Conservation (phyloP, 1,140 invertebrate genomes). For the Hylaeus anthracinus region DNA sequence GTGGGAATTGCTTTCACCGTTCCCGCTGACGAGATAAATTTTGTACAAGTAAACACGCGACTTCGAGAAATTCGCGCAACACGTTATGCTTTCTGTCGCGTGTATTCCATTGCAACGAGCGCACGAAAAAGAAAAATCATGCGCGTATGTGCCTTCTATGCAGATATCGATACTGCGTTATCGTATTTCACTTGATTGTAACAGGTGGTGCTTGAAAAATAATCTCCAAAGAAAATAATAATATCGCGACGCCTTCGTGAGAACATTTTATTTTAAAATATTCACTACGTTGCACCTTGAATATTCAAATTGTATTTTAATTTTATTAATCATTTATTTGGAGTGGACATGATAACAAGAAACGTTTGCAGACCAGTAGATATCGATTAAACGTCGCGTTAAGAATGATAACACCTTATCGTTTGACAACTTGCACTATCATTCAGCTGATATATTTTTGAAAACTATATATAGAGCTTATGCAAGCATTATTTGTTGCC, state of each 20-base stretch:
- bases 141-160: not conserved
- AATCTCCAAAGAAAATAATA: not conserved
- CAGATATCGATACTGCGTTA: conserved; percentile 21
- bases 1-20: conserved; percentile 24
- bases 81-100: conserved; percentile 35
- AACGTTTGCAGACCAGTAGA: not conserved
- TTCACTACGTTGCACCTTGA: too few relatives aligned
- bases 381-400: not conserved
- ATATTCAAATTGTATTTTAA: too few relatives aligned
- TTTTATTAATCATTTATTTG: too few relatives aligned
- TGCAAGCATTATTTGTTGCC: too few relatives aligned
- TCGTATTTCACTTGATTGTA: conserved; percentile 19
- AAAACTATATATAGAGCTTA: not conserved
- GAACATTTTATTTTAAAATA: too few relatives aligned
- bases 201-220: not conserved
- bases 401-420: not conserved
- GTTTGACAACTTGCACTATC: not conserved
- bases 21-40: conserved; percentile 6
- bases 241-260: not conserved
- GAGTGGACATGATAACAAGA: not conserved
- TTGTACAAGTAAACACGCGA: not conserved
- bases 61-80: conserved; percentile 12
- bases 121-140: not conserved
- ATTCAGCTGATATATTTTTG: not conserved
- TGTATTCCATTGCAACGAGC: conserved; percentile 24